Percentiles rank a stretch among this genome's conserved stretches.
Conservation (phyloP, 92 coral and sea anemone species). For the Porites cylindrica region DNA sequence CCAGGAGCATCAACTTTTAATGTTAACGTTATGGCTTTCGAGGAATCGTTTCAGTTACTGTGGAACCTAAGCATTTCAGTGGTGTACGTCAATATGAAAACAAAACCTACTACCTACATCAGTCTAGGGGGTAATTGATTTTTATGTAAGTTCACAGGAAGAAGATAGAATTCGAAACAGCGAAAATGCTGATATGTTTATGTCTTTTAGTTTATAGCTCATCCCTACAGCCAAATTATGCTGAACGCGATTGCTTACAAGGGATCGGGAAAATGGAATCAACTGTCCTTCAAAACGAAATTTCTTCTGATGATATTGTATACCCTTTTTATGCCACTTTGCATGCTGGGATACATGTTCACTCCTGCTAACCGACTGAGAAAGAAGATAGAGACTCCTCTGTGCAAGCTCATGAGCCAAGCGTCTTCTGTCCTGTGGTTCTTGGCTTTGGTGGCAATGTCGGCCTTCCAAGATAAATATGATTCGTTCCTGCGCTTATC, state of each 20-base stretch:
- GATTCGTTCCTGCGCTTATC: constrained; percentile 51
- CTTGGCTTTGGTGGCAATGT: constrained; percentile 62
- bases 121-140: too few species aligned
- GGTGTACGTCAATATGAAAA: too few species aligned
- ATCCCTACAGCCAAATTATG: constrained; percentile 91
- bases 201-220: constrained; percentile 82
- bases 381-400: constrained; percentile 72
- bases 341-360: constrained; percentile 67
- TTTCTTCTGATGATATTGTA: constrained; percentile 65
- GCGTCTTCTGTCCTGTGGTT: constrained; percentile 79
- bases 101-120: too few species aligned
- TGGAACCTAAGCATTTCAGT: too few species aligned
- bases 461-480: constrained; percentile 87
- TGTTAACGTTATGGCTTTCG: too few species aligned
- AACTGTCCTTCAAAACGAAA: constrained; percentile 23
- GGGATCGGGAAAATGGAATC: constrained; percentile 61
- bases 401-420: constrained; percentile 82
- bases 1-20: too few species aligned
- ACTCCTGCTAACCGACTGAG: constrained; percentile 64
- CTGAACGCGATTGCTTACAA: constrained; percentile 78
- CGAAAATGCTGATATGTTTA: too few species aligned
- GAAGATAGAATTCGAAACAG: too few species aligned
- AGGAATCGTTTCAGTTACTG: too few species aligned
- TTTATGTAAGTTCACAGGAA: too few species aligned
- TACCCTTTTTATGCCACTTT: constrained; percentile 73